Base-by-base conservation (phyloP, 2,113 vertebrate genomes). In the Girardinichthys multiradiatus region DNA sequence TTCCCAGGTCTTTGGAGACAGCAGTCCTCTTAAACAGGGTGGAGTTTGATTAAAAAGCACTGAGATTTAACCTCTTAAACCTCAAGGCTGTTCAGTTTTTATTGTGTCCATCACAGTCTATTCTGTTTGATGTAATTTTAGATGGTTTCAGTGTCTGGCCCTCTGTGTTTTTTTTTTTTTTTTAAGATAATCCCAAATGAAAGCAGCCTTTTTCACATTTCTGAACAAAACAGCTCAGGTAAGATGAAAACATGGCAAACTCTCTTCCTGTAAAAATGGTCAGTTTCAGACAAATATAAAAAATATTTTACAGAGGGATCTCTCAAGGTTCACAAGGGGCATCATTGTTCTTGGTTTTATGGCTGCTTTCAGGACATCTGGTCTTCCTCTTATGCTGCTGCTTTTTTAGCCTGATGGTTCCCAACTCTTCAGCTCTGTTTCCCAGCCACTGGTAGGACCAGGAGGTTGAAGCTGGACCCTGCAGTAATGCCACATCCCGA, bases 291-390 rank as follows among this genome's bases (percentile, higher is more conserved):
- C 64, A 58, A 81, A 65, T 29, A 59, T 70, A 58, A 33, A 37
- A 64, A 62, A 24, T 90, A 85, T 85, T 85, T 86, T 89, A 89
- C 89, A 90, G 67, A 57, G 29, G 54, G 73, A 67, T 65, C 54
- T 59, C 72, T 81, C 57, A 45, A 35, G 57, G 70, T 76, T 54
- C 51, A 64, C 66, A 17, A 63, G n/a, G 27, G 19, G 72, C 6
- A 2, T 2, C n/a, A 17, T 19, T 75, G 48, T 21, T 35, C 19
- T 26, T 39, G 35, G 21, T 39, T 24, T 4, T 29, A 42, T 58
- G 60, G 64, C 42, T 59, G 69, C 67, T 39, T 85, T n/a, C 35
- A 69, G 66, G 54, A 35, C 35, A 73, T 51, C 39, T 37, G 66
- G 9, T 68, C 57, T 26, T 84, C 57, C 30, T 74, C 74, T 42